These are phyloP conservation scores for Mya arenaria DNA, from an alignment of 1,140 invertebrate species.

Conservation along the genomic window DNA sequence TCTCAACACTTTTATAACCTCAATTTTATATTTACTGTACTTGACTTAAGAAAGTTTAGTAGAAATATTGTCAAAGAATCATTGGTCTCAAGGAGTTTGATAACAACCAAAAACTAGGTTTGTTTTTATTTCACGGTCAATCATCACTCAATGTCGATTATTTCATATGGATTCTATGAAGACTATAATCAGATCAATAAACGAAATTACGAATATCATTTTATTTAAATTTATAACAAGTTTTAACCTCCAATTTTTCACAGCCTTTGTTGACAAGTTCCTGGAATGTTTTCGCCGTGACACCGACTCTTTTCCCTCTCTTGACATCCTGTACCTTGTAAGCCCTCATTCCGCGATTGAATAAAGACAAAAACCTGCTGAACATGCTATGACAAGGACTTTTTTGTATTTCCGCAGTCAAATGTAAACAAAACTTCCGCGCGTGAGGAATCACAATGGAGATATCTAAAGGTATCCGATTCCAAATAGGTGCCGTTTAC, in stretches of 20 bases:
- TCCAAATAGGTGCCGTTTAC: too few relatives aligned
- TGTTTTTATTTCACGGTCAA: too few relatives aligned
- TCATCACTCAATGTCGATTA: too few relatives aligned
- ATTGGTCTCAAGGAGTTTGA: too few relatives aligned
- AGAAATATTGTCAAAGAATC: too few relatives aligned
- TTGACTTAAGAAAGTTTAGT: too few relatives aligned
- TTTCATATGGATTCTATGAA: neutral
- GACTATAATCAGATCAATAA: neutral
- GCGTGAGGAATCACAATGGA: neutral
- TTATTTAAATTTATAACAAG: neutral
- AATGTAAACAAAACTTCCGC: neutral
- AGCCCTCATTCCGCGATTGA: conserved; percentile 73
- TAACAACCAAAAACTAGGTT: too few relatives aligned
- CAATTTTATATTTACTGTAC: too few relatives aligned
- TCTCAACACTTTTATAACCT: too few relatives aligned
- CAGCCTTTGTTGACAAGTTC: conserved; percentile 72
- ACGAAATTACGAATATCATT: neutral
- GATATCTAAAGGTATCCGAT: too few relatives aligned
- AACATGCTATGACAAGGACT: too few relatives aligned
- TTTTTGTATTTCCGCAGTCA: too few relatives aligned
- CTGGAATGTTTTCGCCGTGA: conserved; percentile 69
- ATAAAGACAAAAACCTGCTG: conserved; percentile 65
- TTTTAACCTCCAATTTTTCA: conserved; percentile 66
- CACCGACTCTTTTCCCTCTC: conserved; percentile 64
- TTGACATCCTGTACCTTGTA: conserved; percentile 73